Evolutionary conservation across 2,797 vertebrate species (phyloP).

Genomic region (Helarctos malayanus): DNA sequence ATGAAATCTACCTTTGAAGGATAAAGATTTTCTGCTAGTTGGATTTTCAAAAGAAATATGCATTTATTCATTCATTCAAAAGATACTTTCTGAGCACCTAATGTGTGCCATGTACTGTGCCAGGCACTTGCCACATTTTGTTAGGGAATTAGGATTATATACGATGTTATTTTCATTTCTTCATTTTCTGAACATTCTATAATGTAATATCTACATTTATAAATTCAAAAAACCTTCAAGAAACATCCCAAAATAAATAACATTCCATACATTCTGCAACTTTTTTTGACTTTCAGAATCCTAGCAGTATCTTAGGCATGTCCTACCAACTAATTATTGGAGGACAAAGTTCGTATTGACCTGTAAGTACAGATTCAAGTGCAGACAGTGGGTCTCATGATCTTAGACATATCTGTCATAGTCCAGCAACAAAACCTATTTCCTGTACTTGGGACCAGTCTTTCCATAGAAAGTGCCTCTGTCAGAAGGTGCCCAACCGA

Average conservation of each 20-base stretch:
- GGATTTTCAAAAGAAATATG: not conserved
- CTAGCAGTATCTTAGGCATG: not conserved
- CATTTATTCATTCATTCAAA: not conserved
- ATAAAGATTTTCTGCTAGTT: not conserved
- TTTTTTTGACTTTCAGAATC: not conserved
- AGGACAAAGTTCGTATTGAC: not conserved
- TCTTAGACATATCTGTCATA: not conserved
- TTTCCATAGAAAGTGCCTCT: not conserved
- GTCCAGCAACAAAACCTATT: not conserved
- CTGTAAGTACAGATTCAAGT: not conserved
- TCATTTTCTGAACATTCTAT: not conserved
- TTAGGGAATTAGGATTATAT: not conserved
- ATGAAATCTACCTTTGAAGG: not conserved
- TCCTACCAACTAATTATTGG: not conserved
- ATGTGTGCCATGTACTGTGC: not conserved
- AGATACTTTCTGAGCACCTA: not conserved
- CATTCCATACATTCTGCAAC: not conserved
- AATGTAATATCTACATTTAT: not conserved
- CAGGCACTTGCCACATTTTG: not conserved
- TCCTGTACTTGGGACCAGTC: not conserved
- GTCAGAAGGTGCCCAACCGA: not conserved
- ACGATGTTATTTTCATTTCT: not conserved
- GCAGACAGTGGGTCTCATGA: not conserved
- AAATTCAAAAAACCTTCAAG: constrained; percentile 14
- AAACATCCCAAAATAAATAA: not conserved